Base-by-base conservation (phyloP, 2,113 vertebrate genomes). In the Corapipo altera region DNA sequence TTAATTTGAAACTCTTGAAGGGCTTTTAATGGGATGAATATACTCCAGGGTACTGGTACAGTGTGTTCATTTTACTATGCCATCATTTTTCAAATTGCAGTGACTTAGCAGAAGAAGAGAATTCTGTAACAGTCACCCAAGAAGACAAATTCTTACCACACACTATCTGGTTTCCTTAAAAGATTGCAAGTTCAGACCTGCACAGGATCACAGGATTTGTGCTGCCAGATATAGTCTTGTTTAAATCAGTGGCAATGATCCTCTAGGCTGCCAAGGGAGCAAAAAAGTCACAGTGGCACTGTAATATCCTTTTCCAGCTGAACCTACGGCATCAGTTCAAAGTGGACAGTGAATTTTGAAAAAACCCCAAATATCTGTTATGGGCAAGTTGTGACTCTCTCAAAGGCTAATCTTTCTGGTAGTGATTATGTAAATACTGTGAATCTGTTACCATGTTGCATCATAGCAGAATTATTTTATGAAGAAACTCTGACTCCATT, bases 401-500 rank as follows among this genome's bases (percentile, higher is more conserved):
- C 52, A 70, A 67, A 1, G 2, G 54, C 44, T 94, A 58, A 57
- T 65, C n/a, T 33, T 71, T 43, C 52, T 43, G 32, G 35, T 26
- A 16, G 27, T 64, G 58, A 83, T 70, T 77, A 37, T 41, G 69
- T 76, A 85, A 93, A 73, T 80, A 27, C 27, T 3, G 0, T 65
- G 64, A 35, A 51, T 81, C 58, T 73, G 44, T 85, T 86, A 54
- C 64, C 12, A 33, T 27, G 37, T 71, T 91, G 85, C 58, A 3
- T 93, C 93, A 88, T 0, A 88, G 27, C 75, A 95, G 79, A 83
- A 77, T 73, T 91, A 91, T 92, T 96, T 96, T 88, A 86, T 95
- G 93, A 90, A 96, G 93, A 96, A 81, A 95, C 81, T 92, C 78
- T 95, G 93, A 84, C 92, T 97, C n/a, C 54, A 72, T 93, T 96